Percentiles rank a stretch among this genome's conserved stretches.
Conservation (phyloP, 2,113 vertebrate genomes). For the Capricornis sumatraensis region DNA sequence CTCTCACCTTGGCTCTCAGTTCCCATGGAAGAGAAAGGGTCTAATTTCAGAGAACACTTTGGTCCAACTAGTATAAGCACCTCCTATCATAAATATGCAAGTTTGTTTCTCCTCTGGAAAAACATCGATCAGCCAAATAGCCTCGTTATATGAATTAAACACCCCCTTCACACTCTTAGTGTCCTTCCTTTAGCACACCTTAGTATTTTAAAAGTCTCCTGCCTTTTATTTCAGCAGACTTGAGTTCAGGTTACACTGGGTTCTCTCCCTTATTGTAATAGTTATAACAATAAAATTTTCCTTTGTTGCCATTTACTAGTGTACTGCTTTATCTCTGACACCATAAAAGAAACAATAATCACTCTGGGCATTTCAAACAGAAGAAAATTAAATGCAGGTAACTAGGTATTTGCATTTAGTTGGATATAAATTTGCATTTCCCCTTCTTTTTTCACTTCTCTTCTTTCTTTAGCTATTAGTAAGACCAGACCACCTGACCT, state of each 20-base stretch:
- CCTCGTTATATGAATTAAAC: neutral
- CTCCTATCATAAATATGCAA: neutral
- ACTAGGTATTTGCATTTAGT: neutral
- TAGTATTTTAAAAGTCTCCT: neutral
- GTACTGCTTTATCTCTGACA: neutral
- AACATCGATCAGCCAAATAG: neutral
- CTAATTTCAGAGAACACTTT: neutral
- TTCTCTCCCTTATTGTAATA: neutral
- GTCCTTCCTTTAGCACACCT: neutral
- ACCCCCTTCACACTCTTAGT: neutral
- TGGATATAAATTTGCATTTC: neutral
- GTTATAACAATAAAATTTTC: neutral
- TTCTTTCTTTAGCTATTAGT: neutral
- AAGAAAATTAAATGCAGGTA: neutral
- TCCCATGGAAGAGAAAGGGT: neutral
- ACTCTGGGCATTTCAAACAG: neutral
- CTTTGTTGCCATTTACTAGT: neutral
- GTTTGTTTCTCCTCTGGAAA: neutral
- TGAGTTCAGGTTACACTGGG: neutral
- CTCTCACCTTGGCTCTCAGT: neutral
- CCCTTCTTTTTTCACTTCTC: neutral
- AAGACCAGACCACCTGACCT: too few relatives aligned
- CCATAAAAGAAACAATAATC: neutral
- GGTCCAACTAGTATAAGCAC: neutral
- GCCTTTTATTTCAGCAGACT: neutral